Base-by-base conservation (phyloP, 2,888 invertebrate species). In the Deilephila porcellus region DNA sequence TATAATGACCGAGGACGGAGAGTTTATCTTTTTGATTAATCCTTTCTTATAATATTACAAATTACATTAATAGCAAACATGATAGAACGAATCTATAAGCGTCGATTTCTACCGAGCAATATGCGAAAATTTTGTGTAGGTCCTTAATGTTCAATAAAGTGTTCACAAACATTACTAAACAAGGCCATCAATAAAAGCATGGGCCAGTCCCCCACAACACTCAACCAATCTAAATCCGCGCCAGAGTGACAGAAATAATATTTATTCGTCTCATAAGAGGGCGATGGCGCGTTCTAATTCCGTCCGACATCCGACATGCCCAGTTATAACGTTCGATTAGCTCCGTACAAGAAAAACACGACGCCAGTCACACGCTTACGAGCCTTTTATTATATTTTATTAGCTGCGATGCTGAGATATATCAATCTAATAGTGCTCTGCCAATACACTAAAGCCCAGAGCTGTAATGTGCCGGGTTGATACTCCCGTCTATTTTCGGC, bases 251-350 rank as follows among this genome's bases (percentile, higher is more conserved):
- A 67, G 67, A 52, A 67, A 67, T 67, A 67, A 67, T 67, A 67
- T 67, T 67, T 67, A 67, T 67, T 52, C 67, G 52, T 67, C 67
- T 67, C 67, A 67, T 67, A 67, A 67, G 67, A 17, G 67, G 67
- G 67, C 11, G 67, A 67, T 52, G 67, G 67, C 67, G 67, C 17
- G 67, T 67, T 67, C 67, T 52, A 67, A 67, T 67, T 67, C 67
- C 67, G 67, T 45, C 67, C 45, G 20, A 52, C 67, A 67, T 25
- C 67, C 45, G 20, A 52, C 67, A 67, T 25, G 25, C 45, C 67
- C 67, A 25, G 52, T 52, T 52, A 45, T 64, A 64, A 67, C 52
- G 67, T 67, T 52, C 67, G 67, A 67, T 67, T 67, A 67, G 45
- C 25, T 45, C 52, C 67, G 25, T 20, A 56, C 45, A 20, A 11